Base-by-base conservation (phyloP, 2,797 vertebrate species). In the Neopelma chrysocephalum region DNA sequence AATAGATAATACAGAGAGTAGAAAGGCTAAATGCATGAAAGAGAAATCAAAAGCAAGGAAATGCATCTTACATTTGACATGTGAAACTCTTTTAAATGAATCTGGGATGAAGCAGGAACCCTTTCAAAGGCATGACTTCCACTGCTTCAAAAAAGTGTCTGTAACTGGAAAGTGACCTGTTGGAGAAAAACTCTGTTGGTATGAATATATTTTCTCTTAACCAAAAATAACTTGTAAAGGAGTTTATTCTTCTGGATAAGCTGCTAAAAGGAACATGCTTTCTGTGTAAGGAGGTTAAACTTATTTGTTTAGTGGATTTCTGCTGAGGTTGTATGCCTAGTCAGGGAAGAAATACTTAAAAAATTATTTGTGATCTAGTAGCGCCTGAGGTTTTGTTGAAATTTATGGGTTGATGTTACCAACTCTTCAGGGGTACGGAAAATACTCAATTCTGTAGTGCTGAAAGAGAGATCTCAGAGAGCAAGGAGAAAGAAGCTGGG, bases 281-380 rank as follows among this genome's bases (percentile, higher is more conserved):
- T 94, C 70, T 79, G 48, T 73, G 50, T 79, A 95, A 88, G 77
- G 48, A 94, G 93, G 95, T 97, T 96, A 94, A 94, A 84, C 20
- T 2, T 96, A 81, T 94, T 96, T 96, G 73, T 89, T 96, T 95
- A 94, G 77, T 2, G 20, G 70, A 77, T 95, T 91, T 95, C 80
- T 90, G 82, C 88, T 93, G 85, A 84, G 84, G 82, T 90, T 94
- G 45, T 73, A 76, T 88, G 82, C 80, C 53, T 94, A 89, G 51
- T 91, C 69, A 45, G 43, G 91, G 93, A 96, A 91, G 4, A 18
- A 96, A 91, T 87, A 70, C 82, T 96, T 94, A 51, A 96, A 83
- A 94, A 95, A 91, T 87, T 93, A 92, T 96, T 97, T 94, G 87
- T 96, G 85, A 94, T 96, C 56, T 91, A 66, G 60, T 76, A 91